These are phyloP conservation scores for Phyllotreta cruciferae DNA, from an alignment of 2,888 invertebrate species.

Conservation along the genomic window DNA sequence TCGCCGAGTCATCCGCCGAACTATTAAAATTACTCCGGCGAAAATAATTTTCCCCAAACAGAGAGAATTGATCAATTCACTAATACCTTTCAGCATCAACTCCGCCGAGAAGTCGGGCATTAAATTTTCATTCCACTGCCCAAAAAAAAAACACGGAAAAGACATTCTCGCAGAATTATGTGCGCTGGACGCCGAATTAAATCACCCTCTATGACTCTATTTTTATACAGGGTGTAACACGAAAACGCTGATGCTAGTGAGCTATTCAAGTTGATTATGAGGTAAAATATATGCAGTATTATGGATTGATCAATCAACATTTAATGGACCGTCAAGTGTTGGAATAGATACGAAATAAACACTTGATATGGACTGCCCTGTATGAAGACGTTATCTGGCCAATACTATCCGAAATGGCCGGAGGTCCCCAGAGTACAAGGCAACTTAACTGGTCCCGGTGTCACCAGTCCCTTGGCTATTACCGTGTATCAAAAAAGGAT, in stretches of 20 bases:
- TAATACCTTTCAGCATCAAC: no score
- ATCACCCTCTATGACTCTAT: constrained; percentile 4
- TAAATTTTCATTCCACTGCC: constrained; percentile 39
- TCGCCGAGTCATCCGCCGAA: neutral
- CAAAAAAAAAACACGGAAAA: constrained; percentile 36
- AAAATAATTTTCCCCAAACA: neutral
- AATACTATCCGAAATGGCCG: constrained; percentile 46
- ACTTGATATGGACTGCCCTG: neutral
- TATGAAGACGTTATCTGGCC: constrained; percentile 44
- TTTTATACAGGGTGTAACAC: constrained; percentile 1
- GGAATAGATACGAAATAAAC: no score
- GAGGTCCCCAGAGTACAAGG: constrained; percentile 45
- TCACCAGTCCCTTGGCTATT: constrained; percentile 46
- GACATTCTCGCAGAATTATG: constrained; percentile 39
- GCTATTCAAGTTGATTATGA: neutral
- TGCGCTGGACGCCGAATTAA: constrained; percentile 32
- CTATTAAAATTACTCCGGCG: constrained; percentile 11
- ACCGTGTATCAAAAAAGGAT: constrained; percentile 37
- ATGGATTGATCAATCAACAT: no score
- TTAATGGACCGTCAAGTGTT: no score
- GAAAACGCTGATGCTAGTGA: neutral
- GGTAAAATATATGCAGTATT: no score
- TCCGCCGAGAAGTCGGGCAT: constrained; percentile 7
- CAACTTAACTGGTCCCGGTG: constrained; percentile 46
- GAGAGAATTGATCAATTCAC: no score